Evolutionary conservation across 2,113 vertebrate genomes (phyloP).

Genomic region (Mus pahari): DNA sequence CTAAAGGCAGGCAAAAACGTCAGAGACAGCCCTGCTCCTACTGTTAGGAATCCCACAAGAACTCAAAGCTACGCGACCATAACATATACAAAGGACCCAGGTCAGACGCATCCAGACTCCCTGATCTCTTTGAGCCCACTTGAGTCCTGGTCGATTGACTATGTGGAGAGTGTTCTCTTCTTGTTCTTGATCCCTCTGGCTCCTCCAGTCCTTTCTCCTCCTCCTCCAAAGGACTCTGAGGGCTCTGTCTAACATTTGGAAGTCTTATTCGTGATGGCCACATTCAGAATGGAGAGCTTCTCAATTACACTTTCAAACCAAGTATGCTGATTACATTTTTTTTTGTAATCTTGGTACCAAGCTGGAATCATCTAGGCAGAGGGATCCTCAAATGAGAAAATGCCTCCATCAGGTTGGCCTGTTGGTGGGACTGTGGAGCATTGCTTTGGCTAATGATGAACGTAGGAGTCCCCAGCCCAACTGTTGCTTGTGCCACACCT

Average conservation of each 20-base stretch:
- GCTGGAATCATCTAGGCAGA: neutral
- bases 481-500: neutral
- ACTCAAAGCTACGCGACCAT: no score
- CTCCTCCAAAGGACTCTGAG: no score
- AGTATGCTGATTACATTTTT: neutral
- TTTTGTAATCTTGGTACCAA: neutral
- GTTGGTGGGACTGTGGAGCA: neutral
- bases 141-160: no score
- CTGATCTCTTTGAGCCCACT: neutral
- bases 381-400: neutral
- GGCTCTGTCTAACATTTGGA: no score
- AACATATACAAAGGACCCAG: neutral
- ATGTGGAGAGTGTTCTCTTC: no score
- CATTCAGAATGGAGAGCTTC: neutral
- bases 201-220: no score
- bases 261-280: neutral
- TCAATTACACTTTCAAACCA: constrained; percentile 10
- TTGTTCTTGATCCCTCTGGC: no score
- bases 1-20: neutral
- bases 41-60: no score
- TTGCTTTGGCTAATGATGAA: neutral
- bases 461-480: neutral
- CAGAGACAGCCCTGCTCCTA: neutral
- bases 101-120: neutral
- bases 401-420: neutral